Evolutionary conservation across 2,797 vertebrate genomes (phyloP), one percentile per base, ranked within the genome.

Genomic region (Luscinia megarhynchos): DNA sequence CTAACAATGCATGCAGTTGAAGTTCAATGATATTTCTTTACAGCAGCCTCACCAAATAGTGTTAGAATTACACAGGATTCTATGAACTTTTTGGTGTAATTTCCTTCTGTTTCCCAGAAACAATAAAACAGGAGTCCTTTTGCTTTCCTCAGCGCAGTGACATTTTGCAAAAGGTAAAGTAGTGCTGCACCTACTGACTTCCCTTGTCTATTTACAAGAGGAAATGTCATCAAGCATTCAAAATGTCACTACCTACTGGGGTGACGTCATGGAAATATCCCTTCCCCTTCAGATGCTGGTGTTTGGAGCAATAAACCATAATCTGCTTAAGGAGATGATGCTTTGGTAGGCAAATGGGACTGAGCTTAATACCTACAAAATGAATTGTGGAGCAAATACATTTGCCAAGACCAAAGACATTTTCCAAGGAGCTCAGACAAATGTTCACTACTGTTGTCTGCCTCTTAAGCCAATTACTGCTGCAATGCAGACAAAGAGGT

Each of bases 171-270:
- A 97, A 95, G 93, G 95, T 89, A 97, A 97, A 96, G 92, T 89
- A 94, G 77, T 74, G 90, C 95, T 93, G 90, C 75, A 93, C 93
- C 94, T 94, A 89, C 95, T 48, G 87, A 93, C 95, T 97, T 89
- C 74, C 81, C 91, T 51, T 95, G 90, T 96, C 95, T 97, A 95
- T 97, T 97, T 97, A 97, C 97, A 97, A 91, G 82, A 90, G 91
- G 95, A 97, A 97, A 97, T 97, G 97, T 96, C 96, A 97, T 97
- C 97, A 97, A 91, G 95, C 97, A 97, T 96, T 97, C 91, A 95
- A 97, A 97, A 97, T 97, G 96, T 96, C 97, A 97, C 95, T 96
- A 92, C 96, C 93, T 95, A 80, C 94, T 91, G 86, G 66, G 92
- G 77, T 97, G 96, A 97, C 50, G 3, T 96, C 96, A 94, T 10